These are phyloP conservation scores for Bombylius discolor DNA, from an alignment of 2,888 invertebrate genomes.

Conservation along the genomic window DNA sequence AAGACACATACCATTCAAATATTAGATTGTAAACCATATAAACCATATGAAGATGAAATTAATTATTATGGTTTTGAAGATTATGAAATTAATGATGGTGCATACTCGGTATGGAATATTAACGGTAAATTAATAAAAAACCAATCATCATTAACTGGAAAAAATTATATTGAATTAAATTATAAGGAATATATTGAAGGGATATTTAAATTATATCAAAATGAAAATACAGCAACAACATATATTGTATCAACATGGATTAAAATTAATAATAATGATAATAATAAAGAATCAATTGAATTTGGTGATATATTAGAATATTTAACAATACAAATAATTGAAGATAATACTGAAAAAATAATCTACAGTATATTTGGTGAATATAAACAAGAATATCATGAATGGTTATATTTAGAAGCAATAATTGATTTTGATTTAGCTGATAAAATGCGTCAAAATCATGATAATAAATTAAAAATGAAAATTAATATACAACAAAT, in stretches of 20 bases:
- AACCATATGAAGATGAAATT: not conserved
- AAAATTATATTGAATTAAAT: conserved; percentile 7
- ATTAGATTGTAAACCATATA: conserved; percentile 1
- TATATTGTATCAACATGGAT: conserved; percentile 7
- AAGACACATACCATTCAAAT: conserved; percentile 1
- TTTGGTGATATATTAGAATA: conserved; percentile 1
- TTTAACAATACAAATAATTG: not conserved
- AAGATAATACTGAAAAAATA: not conserved
- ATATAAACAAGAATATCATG: conserved; percentile 1
- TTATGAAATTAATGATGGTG: conserved; percentile 4
- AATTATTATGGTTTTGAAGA: conserved; percentile 9
- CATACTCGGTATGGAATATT: not conserved
- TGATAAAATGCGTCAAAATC: not conserved
- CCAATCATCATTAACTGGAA: conserved; percentile 5
- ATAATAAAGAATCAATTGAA: too few species aligned
- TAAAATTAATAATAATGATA: not conserved
- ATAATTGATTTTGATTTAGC: not conserved
- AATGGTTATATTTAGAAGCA: conserved; percentile 7
- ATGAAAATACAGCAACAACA: not conserved
- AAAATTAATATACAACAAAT: conserved; percentile 5
- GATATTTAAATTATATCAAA: not conserved
- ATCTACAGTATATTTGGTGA: not conserved
- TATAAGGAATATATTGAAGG: conserved; percentile 5
- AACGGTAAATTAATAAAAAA: conserved; percentile 7
- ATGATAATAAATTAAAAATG: not conserved